Evolutionary conservation across 2,797 vertebrate genomes (phyloP).

Genomic region (Spinus olivaceus): DNA sequence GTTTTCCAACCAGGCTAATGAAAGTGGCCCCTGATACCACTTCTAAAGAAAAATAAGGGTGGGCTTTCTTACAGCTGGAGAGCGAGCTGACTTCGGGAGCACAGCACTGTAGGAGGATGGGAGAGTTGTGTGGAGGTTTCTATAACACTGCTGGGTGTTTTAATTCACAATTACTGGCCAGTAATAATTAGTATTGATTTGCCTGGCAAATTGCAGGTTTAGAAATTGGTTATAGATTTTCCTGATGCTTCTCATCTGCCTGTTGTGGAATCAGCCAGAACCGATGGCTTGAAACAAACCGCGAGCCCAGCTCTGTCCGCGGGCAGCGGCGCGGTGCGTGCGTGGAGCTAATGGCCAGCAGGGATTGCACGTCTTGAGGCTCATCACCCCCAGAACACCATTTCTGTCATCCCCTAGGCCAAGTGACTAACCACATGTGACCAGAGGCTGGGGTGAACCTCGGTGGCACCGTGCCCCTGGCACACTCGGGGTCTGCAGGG

Average conservation of each 20-base stretch:
- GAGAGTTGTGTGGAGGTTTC: slow-evolving; percentile 9
- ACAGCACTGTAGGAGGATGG: background rate
- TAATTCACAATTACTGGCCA: slow-evolving; percentile 58
- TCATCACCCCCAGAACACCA: background rate
- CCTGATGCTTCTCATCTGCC: background rate
- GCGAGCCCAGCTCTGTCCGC: background rate
- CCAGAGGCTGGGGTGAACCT: background rate
- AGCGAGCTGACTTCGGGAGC: background rate
- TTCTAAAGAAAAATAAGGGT: background rate
- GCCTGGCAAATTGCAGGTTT: slow-evolving; percentile 47
- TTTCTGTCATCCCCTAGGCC: background rate
- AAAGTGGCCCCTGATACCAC: background rate
- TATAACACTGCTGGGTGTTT: slow-evolving; percentile 4
- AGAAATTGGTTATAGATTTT: slow-evolving; percentile 67
- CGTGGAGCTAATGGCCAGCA: background rate
- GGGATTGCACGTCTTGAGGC: background rate
- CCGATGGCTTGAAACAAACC: slow-evolving; percentile 9
- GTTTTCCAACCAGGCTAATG: background rate
- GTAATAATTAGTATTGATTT: slow-evolving; percentile 64
- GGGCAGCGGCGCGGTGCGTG: background rate
- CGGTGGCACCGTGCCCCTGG: background rate
- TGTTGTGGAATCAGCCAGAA: slow-evolving; percentile 33
- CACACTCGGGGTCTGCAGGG: background rate
- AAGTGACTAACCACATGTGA: background rate
- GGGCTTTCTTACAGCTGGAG: background rate